Evolutionary conservation across 2,888 invertebrate species (phyloP), one percentile per base, ranked within the genome.

Genomic region (Himalopsyche anomala): DNA sequence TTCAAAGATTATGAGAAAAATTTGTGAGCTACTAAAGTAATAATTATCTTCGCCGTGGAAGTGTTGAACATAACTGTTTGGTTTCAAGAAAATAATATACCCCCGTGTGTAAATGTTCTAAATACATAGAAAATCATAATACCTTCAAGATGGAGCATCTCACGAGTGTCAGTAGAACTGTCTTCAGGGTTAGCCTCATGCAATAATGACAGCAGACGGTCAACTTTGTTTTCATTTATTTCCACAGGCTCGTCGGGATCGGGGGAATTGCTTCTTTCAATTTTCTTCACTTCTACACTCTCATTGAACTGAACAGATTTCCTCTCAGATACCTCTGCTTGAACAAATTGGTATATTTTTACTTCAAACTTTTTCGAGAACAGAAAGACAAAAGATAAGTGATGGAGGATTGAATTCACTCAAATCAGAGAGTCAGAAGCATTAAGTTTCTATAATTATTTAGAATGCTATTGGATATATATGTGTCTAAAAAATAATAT

Each of bases 181-280:
- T 96, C 96, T 85, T 97, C 97, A 0, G 98, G 98, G 93, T 98
- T 98, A 45, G 98, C 97, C 92, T 99, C 98, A 91, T 98, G 98
- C 89, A 99, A 94, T 91, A 98, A 93, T 91, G 96, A 96, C 90
- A 99, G 93, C 90, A 98, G 94, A 90, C 96, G 94, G 92, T 99
- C 98, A 91, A 99, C 96, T 92, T 96, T 96, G 74, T 94, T 93
- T 94, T 97, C 98, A 92, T 98, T 96, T 90, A 98, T 96, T 91
- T 96, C 96, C 40, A 95, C 93, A 80, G 94, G 92, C 89, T 93
- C 94, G 74, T 93, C 93, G 89, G 94, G 88, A 81, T 86, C 82
- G 5, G 88, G 88, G 82, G 89, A 87, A 62, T 88, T 87, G 38
- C 86, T 85, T 56, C 89, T 89, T 85, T 94, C 92, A 80, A 90